Evolutionary conservation across 2,888 invertebrate genomes (phyloP).

Genomic region (Caenorhabditis doughertyi): DNA sequence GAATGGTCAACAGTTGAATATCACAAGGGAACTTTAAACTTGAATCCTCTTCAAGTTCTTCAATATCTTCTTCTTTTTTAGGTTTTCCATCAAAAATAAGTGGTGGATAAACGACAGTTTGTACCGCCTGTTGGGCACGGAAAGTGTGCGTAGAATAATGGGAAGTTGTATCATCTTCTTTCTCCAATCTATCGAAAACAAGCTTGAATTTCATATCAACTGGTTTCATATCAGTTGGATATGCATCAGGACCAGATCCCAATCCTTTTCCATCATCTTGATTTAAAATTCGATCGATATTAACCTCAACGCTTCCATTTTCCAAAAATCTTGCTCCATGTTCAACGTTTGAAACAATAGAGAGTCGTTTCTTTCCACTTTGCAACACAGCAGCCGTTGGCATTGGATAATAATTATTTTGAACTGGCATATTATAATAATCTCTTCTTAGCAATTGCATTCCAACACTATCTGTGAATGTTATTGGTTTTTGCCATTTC

Average conservation of each 20-base stretch:
- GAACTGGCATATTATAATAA: constrained; percentile 40
- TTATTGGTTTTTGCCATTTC: constrained; percentile 20
- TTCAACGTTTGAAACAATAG: constrained; percentile 57
- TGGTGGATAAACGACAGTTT: constrained; percentile 55
- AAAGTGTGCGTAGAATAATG: constrained; percentile 43
- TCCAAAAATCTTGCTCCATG: constrained; percentile 60
- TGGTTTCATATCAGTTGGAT: constrained; percentile 71
- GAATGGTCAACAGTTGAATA: constrained; percentile 67
- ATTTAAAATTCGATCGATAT: constrained; percentile 71
- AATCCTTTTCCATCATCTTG: constrained; percentile 77
- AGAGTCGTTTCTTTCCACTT: constrained; percentile 38
- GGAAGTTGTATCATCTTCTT: background rate
- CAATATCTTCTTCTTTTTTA: constrained; percentile 22
- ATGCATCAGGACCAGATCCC: constrained; percentile 64
- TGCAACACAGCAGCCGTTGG: constrained; percentile 71
- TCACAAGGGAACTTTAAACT: constrained; percentile 69
- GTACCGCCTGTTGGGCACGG: constrained; percentile 49
- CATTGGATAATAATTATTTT: constrained; percentile 77
- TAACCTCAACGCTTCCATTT: constrained; percentile 50
- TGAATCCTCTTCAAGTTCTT: constrained; percentile 37
- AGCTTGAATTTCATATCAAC: constrained; percentile 71
- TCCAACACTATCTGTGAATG: constrained; percentile 71
- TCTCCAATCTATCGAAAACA: constrained; percentile 52
- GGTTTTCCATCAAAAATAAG: constrained; percentile 23
- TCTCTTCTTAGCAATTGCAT: constrained; percentile 70